Conservation (phyloP, 2,888 invertebrate species). For the Cephus pulcher region DNA sequence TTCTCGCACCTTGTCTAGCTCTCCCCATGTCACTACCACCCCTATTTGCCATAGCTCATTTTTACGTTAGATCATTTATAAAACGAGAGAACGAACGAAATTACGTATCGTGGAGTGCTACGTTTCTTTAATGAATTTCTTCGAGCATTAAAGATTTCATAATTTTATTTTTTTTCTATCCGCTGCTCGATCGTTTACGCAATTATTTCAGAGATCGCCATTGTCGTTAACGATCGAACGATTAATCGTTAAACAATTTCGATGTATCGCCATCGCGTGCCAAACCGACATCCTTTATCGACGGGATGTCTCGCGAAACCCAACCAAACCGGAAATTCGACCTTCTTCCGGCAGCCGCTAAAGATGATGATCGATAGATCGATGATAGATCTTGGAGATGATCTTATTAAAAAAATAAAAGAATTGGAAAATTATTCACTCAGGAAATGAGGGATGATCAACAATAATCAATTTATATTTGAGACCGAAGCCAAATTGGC, state of each 20-base stretch:
- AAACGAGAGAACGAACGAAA: background rate
- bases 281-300: background rate
- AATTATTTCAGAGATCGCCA: background rate
- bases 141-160: background rate
- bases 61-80: background rate
- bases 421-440: background rate
- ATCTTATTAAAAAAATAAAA: background rate
- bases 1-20: background rate
- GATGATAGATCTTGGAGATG: background rate
- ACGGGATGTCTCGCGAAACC: background rate
- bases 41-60: background rate
- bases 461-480: background rate
- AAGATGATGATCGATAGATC: background rate
- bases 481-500: background rate
- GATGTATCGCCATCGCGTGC: background rate
- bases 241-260: background rate
- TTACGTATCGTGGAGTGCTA: background rate
- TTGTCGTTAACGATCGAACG: background rate
- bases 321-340: background rate
- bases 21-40: background rate
- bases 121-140: background rate
- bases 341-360: background rate
- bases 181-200: background rate
- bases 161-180: background rate
- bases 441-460: background rate